These are phyloP conservation scores for Pitta sordida DNA, from an alignment of 2,113 vertebrate species.

Conservation along the genomic window DNA sequence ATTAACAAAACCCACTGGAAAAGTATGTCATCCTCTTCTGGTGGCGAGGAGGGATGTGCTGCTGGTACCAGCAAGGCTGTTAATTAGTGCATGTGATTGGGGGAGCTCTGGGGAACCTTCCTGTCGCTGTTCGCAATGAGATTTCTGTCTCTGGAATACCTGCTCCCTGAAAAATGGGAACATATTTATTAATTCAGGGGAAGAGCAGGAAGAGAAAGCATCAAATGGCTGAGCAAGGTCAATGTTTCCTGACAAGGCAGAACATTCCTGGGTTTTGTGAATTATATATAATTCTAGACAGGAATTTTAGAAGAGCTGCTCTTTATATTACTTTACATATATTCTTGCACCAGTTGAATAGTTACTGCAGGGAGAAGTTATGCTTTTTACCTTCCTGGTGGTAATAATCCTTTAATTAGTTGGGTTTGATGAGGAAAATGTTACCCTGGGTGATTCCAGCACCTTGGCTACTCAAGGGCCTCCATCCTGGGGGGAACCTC, in stretches of 20 bases:
- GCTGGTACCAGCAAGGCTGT: slow-evolving; percentile 40
- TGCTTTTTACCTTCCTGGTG: background rate
- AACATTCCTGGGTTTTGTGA: background rate
- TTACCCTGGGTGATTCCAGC: background rate
- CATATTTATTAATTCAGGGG: slow-evolving; percentile 18
- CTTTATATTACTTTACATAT: accelerated
- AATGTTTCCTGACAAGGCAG: background rate
- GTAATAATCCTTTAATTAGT: background rate
- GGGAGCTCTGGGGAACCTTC: background rate
- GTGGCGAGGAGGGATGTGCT: background rate
- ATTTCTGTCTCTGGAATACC: background rate
- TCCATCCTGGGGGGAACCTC: background rate
- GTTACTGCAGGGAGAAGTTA: background rate
- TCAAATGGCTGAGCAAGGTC: background rate
- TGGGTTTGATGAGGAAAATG: background rate
- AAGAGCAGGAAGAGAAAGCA: background rate
- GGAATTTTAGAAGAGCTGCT: background rate
- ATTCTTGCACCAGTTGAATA: background rate
- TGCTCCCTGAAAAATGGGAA: background rate
- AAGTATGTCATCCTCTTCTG: slow-evolving; percentile 35
- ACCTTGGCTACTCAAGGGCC: background rate
- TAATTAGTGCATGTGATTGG: slow-evolving; percentile 60
- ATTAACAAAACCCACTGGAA: slow-evolving; percentile 27
- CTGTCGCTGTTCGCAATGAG: background rate
- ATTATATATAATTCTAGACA: background rate